Evolutionary conservation across 2,113 vertebrate genomes (phyloP).

Genomic region (Tragelaphus scriptus): DNA sequence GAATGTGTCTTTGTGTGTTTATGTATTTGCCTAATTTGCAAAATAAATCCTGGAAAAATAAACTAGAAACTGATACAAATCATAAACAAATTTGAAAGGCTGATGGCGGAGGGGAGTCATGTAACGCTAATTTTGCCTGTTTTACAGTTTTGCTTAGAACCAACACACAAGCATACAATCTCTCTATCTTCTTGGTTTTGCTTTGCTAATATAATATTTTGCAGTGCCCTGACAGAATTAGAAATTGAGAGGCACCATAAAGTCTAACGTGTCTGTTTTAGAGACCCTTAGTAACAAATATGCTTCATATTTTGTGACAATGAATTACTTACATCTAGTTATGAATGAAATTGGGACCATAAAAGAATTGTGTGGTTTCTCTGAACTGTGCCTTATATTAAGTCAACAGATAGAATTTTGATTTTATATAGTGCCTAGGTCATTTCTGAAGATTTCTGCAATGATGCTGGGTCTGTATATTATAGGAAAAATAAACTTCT

Average conservation of each 20-base stretch:
- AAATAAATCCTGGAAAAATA: neutral
- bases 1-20: neutral
- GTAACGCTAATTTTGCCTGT: neutral
- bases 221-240: neutral
- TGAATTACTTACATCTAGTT: neutral
- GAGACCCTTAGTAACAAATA: neutral
- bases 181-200: neutral
- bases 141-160: neutral
- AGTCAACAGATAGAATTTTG: neutral
- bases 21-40: neutral
- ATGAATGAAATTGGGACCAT: neutral
- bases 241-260: neutral
- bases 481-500: neutral
- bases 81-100: neutral
- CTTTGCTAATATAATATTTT: neutral
- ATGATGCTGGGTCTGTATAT: neutral
- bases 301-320: neutral
- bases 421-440: neutral
- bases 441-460: neutral
- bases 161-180: neutral
- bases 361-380: neutral
- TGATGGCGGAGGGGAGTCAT: neutral
- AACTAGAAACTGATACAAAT: neutral
- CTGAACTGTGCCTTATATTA: neutral
- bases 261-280: neutral